phyloP scores from a whole-genome alignment of 2,113 vertebrate genomes.

The Anas platyrhynchos region DNA sequence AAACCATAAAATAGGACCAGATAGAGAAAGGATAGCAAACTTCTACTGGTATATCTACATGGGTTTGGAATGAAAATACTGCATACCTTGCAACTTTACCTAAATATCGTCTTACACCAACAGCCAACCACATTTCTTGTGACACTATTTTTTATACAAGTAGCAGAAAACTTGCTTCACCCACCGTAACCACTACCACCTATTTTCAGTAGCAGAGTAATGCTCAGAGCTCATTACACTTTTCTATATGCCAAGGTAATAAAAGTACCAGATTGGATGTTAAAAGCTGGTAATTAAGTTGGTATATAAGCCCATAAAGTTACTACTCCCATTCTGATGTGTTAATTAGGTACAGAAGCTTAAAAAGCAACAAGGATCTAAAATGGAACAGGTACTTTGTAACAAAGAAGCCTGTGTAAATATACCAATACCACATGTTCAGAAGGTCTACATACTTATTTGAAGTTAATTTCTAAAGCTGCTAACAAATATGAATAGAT shows the following conservation, averaged over 20 bases:
- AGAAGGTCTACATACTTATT: neutral
- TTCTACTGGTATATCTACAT: neutral
- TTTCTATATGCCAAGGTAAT: neutral
- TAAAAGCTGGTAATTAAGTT: slow-evolving; percentile 14
- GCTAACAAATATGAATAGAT: neutral
- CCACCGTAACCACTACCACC: neutral
- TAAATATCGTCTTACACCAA: neutral
- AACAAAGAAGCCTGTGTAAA: neutral
- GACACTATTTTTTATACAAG: neutral
- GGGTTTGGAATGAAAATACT: neutral
- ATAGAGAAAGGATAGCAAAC: neutral
- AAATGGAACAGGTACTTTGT: neutral
- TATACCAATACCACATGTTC: neutral
- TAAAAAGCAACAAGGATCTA: neutral
- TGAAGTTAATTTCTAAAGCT: neutral
- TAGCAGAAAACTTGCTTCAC: neutral
- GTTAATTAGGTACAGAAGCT: neutral
- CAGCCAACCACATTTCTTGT: neutral
- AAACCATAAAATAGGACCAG: neutral
- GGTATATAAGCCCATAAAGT: neutral
- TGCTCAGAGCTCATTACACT: neutral
- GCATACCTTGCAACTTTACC: neutral
- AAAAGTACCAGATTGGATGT: neutral
- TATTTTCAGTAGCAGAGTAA: neutral
- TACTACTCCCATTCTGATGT: neutral